phyloP scores from a whole-genome alignment of 2,888 invertebrate species.

The Ditula angustiorana region DNA sequence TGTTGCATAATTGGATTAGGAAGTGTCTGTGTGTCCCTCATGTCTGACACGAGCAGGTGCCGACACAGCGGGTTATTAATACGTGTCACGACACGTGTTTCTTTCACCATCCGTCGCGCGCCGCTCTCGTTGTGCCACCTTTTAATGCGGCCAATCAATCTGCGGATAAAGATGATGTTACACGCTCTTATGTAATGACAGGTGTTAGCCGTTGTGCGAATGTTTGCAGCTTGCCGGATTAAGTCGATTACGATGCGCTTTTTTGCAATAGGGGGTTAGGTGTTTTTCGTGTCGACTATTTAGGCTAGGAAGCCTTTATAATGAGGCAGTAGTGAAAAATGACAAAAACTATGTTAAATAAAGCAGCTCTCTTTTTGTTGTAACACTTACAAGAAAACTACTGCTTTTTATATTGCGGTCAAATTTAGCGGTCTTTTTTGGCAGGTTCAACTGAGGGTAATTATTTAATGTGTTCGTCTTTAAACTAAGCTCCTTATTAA shows the following conservation, averaged over 20 bases:
- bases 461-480: no score
- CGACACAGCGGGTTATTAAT: conserved; percentile 31
- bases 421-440: no score
- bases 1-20: conserved; percentile 29
- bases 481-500: no score
- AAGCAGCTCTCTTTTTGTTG: no score
- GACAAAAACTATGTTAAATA: no score
- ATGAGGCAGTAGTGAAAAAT: neutral
- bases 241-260: neutral
- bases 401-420: no score
- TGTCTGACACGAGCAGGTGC: conserved; percentile 29
- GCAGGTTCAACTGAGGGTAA: no score
- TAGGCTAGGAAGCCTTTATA: neutral
- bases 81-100: conserved; percentile 33
- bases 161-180: conserved; percentile 44
- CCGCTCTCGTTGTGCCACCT: conserved; percentile 41
- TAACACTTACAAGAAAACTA: no score
- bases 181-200: conserved; percentile 41
- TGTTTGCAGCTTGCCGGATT: conserved; percentile 24
- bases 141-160: conserved; percentile 47
- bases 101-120: conserved; percentile 29
- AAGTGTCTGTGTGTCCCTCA: conserved; percentile 27
- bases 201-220: conserved; percentile 30
- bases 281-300: neutral
- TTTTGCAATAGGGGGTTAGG: neutral